Conservation (phyloP, 2,888 invertebrate species). For the Dicyrtoma fusca region DNA sequence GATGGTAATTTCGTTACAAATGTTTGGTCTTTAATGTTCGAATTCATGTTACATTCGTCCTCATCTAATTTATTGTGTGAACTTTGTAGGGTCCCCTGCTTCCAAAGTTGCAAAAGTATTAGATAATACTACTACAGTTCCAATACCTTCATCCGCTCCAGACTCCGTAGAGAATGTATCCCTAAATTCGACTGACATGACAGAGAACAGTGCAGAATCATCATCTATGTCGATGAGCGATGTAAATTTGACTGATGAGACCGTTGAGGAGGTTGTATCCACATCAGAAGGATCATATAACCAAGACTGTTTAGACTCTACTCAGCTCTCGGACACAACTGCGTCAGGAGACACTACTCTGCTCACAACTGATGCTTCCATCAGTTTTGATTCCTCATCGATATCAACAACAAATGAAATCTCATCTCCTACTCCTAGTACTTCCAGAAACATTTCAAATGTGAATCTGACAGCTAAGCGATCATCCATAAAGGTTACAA, state of each 20-base stretch:
- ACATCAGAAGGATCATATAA: slow-evolving; percentile 35
- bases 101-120: slow-evolving; percentile 35
- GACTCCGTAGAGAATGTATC: slow-evolving; percentile 8
- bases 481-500: slow-evolving; percentile 15
- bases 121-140: neutral
- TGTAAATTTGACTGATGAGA: slow-evolving; percentile 47
- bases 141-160: neutral
- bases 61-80: neutral
- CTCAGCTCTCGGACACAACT: neutral
- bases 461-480: slow-evolving; percentile 10
- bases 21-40: too few species aligned
- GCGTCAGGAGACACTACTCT: neutral
- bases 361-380: neutral
- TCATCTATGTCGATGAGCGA: slow-evolving; percentile 24
- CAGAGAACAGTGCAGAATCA: slow-evolving; percentile 4
- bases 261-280: slow-evolving; percentile 46
- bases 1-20: too few species aligned
- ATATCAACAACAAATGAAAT: neutral
- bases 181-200: slow-evolving; percentile 23
- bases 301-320: slow-evolving; percentile 10
- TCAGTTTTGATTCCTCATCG: neutral
- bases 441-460: slow-evolving; percentile 18
- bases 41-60: too few species aligned
- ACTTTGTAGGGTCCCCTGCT: slow-evolving; percentile 20
- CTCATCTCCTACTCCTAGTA: slow-evolving; percentile 9